A percentile compares a stretch with the other conserved stretches of the same genome.
Conservation (phyloP, 2,888 invertebrate species). For the Agrochola lychnidis region DNA sequence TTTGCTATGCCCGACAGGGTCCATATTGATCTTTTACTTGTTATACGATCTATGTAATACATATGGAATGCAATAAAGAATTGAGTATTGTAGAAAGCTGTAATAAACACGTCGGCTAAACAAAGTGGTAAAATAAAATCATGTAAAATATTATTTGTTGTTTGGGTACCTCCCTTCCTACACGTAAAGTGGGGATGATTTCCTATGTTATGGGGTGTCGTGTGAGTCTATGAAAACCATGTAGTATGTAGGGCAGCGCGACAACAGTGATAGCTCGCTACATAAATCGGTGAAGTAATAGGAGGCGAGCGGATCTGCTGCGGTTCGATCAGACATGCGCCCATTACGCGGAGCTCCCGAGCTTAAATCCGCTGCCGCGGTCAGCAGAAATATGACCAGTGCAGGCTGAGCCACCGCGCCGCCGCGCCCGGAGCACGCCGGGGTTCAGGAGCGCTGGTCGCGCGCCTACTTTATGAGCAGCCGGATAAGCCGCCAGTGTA, state of each 20-base stretch:
- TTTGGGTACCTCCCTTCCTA: too few species aligned
- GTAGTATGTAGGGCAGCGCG: not conserved
- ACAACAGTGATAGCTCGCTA: not conserved
- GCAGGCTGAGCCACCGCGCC: not conserved
- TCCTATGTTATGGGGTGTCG: too few species aligned
- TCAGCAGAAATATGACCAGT: conserved; percentile 56
- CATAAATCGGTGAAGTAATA: conserved; percentile 12
- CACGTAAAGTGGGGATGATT: too few species aligned
- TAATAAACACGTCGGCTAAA: too few species aligned
- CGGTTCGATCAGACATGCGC: conserved; percentile 28
- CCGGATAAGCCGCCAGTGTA: conserved; percentile 53
- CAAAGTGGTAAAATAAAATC: too few species aligned
- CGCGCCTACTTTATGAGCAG: conserved; percentile 37
- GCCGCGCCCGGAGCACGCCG: not conserved
- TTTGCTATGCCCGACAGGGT: too few species aligned
- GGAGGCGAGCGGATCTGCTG: conserved; percentile 34
- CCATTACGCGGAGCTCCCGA: conserved; percentile 39
- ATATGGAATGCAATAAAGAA: too few species aligned
- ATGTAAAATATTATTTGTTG: too few species aligned
- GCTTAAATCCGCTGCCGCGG: conserved; percentile 41
- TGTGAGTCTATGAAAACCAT: too few species aligned
- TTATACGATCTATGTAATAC: too few species aligned
- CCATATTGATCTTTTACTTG: too few species aligned
- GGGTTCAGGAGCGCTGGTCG: conserved; percentile 23
- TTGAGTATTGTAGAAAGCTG: too few species aligned